These are phyloP conservation scores for Eospalax fontanierii DNA, from an alignment of 2,797 vertebrate species.

Conservation along the genomic window DNA sequence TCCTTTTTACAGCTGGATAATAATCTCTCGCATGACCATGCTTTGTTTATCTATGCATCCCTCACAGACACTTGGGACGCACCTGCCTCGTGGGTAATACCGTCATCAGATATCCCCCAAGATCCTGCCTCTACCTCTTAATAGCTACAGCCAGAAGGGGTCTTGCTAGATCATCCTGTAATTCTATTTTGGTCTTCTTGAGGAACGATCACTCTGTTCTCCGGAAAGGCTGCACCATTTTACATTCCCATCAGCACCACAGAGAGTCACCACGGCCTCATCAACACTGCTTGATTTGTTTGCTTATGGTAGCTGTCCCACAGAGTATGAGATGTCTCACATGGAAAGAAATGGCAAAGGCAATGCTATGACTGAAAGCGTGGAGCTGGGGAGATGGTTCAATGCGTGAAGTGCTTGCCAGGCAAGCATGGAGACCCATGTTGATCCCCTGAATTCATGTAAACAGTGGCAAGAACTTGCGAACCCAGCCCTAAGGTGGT, in stretches of 20 bases:
- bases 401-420: not conserved
- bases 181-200: not conserved
- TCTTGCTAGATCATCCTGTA: not conserved
- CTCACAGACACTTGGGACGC: not conserved
- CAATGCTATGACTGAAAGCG: not conserved
- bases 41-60: not conserved
- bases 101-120: not conserved
- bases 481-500: not conserved
- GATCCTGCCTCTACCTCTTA: not conserved
- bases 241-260: too few species aligned
- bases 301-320: not conserved
- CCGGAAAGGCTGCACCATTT: not conserved
- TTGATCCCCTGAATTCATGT: not conserved
- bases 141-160: not conserved
- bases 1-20: too few species aligned
- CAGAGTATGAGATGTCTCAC: not conserved
- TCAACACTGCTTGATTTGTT: not conserved
- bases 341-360: not conserved
- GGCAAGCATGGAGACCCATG: not conserved
- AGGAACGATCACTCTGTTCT: not conserved
- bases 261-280: not conserved
- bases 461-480: not conserved
- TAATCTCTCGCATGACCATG: rapidly evolving
- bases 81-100: not conserved
- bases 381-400: too few species aligned